Evolutionary conservation across 2,888 invertebrate genomes (phyloP).

Genomic region (Agonopterix heracliana): DNA sequence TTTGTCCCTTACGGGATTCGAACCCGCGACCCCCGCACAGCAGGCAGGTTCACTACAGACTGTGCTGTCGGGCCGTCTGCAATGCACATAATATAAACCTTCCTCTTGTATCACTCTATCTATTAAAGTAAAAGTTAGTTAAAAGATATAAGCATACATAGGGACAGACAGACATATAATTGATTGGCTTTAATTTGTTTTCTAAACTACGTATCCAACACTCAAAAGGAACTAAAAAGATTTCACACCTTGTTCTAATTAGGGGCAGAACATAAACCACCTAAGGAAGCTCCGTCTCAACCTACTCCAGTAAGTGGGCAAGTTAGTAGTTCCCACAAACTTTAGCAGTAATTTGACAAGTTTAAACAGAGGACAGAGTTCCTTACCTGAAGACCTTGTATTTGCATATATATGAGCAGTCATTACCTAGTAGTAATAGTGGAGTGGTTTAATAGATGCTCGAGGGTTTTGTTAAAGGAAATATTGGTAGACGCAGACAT

Average conservation of each 20-base stretch:
- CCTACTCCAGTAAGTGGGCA: slow-evolving; percentile 6
- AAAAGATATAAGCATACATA: too few relatives aligned
- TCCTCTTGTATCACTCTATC: too few relatives aligned
- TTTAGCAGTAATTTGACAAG: slow-evolving; percentile 34
- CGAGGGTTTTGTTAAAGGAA: background rate
- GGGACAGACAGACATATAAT: too few relatives aligned
- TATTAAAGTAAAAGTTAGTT: too few relatives aligned
- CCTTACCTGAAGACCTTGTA: slow-evolving; percentile 17
- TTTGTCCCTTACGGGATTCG: too few relatives aligned
- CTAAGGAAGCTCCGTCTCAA: background rate
- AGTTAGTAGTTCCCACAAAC: slow-evolving; percentile 17
- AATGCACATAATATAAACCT: too few relatives aligned
- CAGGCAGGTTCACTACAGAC: too few relatives aligned
- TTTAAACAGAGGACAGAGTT: slow-evolving; percentile 30
- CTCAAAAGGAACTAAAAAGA: background rate
- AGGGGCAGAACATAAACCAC: slow-evolving; percentile 6
- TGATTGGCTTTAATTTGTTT: too few relatives aligned
- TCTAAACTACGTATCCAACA: background rate
- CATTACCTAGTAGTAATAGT: slow-evolving; percentile 12
- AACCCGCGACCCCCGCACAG: too few relatives aligned
- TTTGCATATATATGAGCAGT: slow-evolving; percentile 32
- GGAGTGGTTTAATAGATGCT: background rate
- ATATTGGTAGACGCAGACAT: too few relatives aligned
- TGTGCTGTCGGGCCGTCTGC: too few relatives aligned
- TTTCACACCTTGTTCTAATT: slow-evolving; percentile 5